A percentile compares a stretch with the other conserved stretches of the same genome.
Evolutionary conservation across 2,113 vertebrate genomes (phyloP).

Genomic region (Rhegmatorhina hoffmannsi): DNA sequence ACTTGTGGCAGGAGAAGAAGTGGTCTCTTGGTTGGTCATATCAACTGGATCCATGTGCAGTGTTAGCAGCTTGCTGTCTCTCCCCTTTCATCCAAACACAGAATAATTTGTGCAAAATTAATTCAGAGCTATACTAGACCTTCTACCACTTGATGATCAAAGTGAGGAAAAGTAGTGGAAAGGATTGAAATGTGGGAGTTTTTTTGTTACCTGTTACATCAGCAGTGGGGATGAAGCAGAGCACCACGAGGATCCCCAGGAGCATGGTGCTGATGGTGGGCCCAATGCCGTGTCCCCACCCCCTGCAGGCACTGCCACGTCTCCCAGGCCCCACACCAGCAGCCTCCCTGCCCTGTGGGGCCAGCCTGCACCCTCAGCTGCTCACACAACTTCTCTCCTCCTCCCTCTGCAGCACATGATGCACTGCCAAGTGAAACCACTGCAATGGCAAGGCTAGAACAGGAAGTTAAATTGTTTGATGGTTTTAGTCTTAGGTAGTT

Average conservation of each 20-base stretch:
- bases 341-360: background rate
- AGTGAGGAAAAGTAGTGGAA: background rate
- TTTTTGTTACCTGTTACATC: slow-evolving; percentile 71
- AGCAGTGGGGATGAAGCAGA: slow-evolving; percentile 71
- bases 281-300: slow-evolving; percentile 25
- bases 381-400: slow-evolving; percentile 14
- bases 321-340: background rate
- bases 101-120: background rate
- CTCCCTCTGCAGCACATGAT: slow-evolving; percentile 38
- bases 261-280: slow-evolving; percentile 63
- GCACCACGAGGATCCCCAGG: slow-evolving; percentile 63
- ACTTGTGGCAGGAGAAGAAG: background rate
- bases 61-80: background rate
- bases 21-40: background rate
- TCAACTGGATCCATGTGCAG: background rate
- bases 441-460: slow-evolving; percentile 46
- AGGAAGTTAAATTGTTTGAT: slow-evolving; percentile 73
- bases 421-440: slow-evolving; percentile 55
- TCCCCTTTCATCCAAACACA: background rate
- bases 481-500: slow-evolving; percentile 47
- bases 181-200: background rate
- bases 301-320: background rate
- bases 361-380: background rate
- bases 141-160: background rate
- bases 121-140: background rate